Conservation (phyloP, 2,113 vertebrate genomes). For the Ceyx melanurus region DNA sequence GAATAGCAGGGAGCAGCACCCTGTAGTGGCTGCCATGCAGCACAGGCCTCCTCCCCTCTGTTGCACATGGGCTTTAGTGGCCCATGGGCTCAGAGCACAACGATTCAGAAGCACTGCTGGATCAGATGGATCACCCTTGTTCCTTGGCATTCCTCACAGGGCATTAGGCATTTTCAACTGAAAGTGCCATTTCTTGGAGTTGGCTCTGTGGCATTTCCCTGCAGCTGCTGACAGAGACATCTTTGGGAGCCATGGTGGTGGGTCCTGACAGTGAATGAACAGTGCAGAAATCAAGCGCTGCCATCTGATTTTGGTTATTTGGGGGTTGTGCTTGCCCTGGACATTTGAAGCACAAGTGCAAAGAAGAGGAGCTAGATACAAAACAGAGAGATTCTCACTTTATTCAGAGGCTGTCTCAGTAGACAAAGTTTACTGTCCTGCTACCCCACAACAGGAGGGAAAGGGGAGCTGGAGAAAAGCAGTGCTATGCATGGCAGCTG, state of each 20-base stretch:
- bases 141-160: neutral
- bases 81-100: neutral
- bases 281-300: neutral
- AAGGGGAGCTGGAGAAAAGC: neutral
- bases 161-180: neutral
- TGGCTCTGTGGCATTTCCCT: neutral
- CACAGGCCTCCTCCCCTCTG: rapidly evolving
- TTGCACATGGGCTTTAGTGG: neutral
- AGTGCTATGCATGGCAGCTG: rapidly evolving
- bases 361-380: neutral
- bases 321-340: neutral
- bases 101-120: neutral
- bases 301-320: neutral
- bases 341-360: neutral
- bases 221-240: neutral
- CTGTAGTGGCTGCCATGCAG: neutral
- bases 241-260: neutral
- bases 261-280: rapidly evolving
- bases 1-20: rapidly evolving
- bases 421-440: neutral
- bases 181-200: neutral
- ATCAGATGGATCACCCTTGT: rapidly evolving
- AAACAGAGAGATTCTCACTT: neutral
- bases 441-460: neutral
- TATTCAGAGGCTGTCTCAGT: neutral